A percentile compares a stretch with the other conserved stretches of the same genome.
phyloP scores from a whole-genome alignment of 2,113 vertebrate species.

The Castor canadensis region DNA sequence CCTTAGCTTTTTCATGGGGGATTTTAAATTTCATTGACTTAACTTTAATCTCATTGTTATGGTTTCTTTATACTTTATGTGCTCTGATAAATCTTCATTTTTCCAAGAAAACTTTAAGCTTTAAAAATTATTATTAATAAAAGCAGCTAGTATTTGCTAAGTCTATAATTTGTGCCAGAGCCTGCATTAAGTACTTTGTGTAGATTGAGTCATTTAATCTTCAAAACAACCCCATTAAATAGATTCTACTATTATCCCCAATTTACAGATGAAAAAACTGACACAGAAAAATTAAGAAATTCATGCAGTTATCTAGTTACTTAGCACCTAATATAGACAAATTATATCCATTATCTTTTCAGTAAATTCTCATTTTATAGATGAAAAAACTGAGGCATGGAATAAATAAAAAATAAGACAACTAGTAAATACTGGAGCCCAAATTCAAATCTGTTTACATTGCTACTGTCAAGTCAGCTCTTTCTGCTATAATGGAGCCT shows the following conservation, averaged over 20 bases:
- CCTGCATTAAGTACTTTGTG: background rate
- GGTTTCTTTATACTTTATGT: slow-evolving; percentile 13
- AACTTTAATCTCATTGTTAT: background rate
- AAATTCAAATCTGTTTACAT: background rate
- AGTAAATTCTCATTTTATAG: background rate
- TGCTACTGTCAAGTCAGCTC: background rate
- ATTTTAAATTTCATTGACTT: background rate
- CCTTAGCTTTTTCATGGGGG: background rate
- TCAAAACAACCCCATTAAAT: background rate
- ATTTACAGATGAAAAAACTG: slow-evolving; percentile 37
- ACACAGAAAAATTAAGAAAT: slow-evolving; percentile 12
- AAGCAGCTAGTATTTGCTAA: background rate
- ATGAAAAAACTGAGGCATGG: background rate
- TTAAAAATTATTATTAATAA: slow-evolving; percentile 28
- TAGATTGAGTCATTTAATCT: background rate
- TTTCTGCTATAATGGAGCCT: background rate
- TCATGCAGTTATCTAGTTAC: background rate
- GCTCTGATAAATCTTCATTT: background rate
- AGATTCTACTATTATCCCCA: background rate
- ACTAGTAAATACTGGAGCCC: background rate
- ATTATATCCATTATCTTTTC: background rate
- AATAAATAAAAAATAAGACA: background rate
- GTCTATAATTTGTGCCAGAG: background rate
- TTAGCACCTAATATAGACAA: background rate
- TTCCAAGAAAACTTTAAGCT: background rate